These are phyloP conservation scores for Natrix natrix DNA, from an alignment of 2,797 vertebrate genomes.

Conservation along the genomic window DNA sequence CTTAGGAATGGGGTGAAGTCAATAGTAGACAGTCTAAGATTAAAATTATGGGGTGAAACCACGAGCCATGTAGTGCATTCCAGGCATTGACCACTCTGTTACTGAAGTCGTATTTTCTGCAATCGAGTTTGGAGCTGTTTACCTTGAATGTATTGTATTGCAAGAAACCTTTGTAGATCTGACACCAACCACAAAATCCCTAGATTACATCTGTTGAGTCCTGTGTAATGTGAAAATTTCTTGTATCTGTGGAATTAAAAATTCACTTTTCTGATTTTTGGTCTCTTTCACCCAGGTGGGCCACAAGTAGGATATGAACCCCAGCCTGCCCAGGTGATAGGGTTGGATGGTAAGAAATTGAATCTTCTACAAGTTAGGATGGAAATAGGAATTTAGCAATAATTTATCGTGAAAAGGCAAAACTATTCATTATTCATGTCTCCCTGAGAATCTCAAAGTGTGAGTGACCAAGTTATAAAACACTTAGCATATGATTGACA, in stretches of 20 bases:
- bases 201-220: background rate
- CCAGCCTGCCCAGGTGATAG: background rate
- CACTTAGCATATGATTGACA: background rate
- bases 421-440: background rate
- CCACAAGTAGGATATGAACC: background rate
- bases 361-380: background rate
- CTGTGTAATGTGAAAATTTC: background rate
- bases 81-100: too few relatives aligned
- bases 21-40: too few relatives aligned
- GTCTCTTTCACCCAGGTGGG: background rate
- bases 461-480: background rate
- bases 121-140: too few relatives aligned
- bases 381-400: background rate
- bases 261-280: background rate
- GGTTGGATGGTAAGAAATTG: background rate
- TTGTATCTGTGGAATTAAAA: background rate
- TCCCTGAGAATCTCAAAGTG: background rate
- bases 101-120: too few relatives aligned
- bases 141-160: background rate
- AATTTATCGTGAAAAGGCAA: background rate
- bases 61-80: too few relatives aligned
- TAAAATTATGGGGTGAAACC: too few relatives aligned
- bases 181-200: background rate
- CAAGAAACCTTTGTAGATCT: background rate
- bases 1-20: too few relatives aligned